Evolutionary conservation across 1,140 invertebrate species (phyloP), one percentile per base, ranked within the genome.

Genomic region (Spodoptera litura): DNA sequence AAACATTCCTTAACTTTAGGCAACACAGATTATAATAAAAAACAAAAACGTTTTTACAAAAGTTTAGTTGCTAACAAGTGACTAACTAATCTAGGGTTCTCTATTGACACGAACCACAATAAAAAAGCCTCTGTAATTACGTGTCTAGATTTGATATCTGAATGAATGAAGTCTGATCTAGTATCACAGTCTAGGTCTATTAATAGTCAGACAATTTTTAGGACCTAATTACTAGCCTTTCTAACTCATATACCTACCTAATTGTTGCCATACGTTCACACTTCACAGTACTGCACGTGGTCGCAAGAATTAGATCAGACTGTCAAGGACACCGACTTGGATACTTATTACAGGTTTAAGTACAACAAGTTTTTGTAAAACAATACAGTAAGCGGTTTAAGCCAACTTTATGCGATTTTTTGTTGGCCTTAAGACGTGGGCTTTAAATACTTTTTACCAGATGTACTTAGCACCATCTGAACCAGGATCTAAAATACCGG

Each of bases 361-460:
- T 71, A 35, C 27, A 56, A 56, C 68, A 56, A n/a, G 68, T 71
- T 71, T 71, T 71, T 55, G 49, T 70, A 52, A 71, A 56, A 71
- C 68, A 71, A 71, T 71, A 56, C 52, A 35, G 38, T 64, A 64
- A 64, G 61, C 61, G 15, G 61, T 66, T 49, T 20, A 66, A 49
- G 62, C 20, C 62, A 49, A 66, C 35, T 49, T 66, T 64, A 64
- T 8, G 61, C 15, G 15, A n/a, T 49, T 66, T 66, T 66, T 64
- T 66, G 9, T 49, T 66, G 38, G 13, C 13, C 5, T 15, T 35
- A 8, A 49, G 4, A 6, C 5, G 13, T 9, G 61, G 61, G 59
- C n/a, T 13, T 64, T 10, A 11, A 44, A 15, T 44, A 44, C 38
- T 20, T 44, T 66, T n/a, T 64, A 13, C 53, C 8, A 15, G 31